Evolutionary conservation across 2,113 vertebrate genomes (phyloP).

Genomic region (Clarias batrachus): DNA sequence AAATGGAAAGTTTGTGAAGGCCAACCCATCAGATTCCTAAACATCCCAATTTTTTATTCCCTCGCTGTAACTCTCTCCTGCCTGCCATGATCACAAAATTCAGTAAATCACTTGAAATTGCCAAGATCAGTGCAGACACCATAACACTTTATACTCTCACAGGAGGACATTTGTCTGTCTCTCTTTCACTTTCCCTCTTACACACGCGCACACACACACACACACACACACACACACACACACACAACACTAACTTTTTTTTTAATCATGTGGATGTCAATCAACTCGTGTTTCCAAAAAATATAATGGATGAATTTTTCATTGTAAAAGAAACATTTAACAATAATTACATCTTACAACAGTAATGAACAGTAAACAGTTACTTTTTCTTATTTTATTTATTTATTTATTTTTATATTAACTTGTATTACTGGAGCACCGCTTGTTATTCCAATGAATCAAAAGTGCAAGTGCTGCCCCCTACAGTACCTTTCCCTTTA

Average conservation of each 20-base stretch:
- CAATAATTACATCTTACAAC: not conserved
- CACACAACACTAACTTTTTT: not conserved
- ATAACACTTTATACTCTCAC: slow-evolving; percentile 28
- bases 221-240: no score
- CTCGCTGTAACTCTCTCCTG: slow-evolving; percentile 10
- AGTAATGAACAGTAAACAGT: not conserved
- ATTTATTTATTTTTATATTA: not conserved
- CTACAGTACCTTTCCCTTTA: not conserved
- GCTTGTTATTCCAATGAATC: not conserved
- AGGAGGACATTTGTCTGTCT: slow-evolving; percentile 14
- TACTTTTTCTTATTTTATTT: not conserved
- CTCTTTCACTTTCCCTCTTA: slow-evolving; percentile 15
- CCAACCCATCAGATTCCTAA: slow-evolving; percentile 13
- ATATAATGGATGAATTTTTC: not conserved
- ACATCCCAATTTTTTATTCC: slow-evolving; percentile 28
- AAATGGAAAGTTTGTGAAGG: not conserved
- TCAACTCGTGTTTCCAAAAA: not conserved
- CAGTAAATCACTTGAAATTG: slow-evolving; percentile 15
- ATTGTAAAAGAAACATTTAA: not conserved
- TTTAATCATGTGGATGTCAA: not conserved
- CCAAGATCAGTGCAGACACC: slow-evolving; percentile 6
- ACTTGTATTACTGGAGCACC: not conserved
- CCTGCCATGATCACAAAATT: slow-evolving; percentile 27
- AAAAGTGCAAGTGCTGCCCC: not conserved
- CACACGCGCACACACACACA: not conserved